A percentile compares a stretch with the other conserved stretches of the same genome.
Evolutionary conservation across 2,113 vertebrate genomes (phyloP).

Genomic region (Ceyx margarethae): DNA sequence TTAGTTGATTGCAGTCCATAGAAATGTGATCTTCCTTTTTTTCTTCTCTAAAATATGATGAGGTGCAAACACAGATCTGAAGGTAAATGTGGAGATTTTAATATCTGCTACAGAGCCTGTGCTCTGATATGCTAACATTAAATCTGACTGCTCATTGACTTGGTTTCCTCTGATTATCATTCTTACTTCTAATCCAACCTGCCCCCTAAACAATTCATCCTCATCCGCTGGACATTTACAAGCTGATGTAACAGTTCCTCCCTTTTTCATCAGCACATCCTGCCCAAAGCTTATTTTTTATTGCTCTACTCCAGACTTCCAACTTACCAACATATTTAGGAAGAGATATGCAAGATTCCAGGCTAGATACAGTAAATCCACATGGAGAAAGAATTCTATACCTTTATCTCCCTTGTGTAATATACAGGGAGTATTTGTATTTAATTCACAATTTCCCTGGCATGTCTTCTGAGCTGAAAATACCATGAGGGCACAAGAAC

Average conservation of each 20-base stretch:
- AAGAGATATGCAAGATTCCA: not conserved
- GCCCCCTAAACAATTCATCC: not conserved
- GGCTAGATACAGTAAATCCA: not conserved
- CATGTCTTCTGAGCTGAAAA: not conserved
- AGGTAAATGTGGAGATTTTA: not conserved
- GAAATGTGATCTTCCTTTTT: not conserved
- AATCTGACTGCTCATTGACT: not conserved
- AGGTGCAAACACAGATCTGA: not conserved
- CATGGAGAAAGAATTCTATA: not conserved
- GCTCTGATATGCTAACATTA: not conserved
- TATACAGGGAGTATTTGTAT: not conserved
- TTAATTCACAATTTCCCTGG: not conserved
- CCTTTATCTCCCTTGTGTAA: not conserved
- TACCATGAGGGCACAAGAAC: not conserved
- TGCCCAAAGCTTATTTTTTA: slow-evolving; percentile 8
- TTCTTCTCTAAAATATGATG: not conserved
- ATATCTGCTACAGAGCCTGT: not conserved
- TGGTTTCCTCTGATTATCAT: slow-evolving; percentile 24
- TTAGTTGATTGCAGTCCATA: not conserved
- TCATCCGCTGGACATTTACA: slow-evolving; percentile 11
- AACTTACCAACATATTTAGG: not conserved
- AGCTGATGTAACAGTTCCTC: slow-evolving; percentile 47
- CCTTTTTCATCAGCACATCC: slow-evolving; percentile 44
- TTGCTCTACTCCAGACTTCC: not conserved
- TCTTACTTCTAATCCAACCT: not conserved